Conservation (phyloP, 2,888 invertebrate species). For the Conus canariensis region DNA sequence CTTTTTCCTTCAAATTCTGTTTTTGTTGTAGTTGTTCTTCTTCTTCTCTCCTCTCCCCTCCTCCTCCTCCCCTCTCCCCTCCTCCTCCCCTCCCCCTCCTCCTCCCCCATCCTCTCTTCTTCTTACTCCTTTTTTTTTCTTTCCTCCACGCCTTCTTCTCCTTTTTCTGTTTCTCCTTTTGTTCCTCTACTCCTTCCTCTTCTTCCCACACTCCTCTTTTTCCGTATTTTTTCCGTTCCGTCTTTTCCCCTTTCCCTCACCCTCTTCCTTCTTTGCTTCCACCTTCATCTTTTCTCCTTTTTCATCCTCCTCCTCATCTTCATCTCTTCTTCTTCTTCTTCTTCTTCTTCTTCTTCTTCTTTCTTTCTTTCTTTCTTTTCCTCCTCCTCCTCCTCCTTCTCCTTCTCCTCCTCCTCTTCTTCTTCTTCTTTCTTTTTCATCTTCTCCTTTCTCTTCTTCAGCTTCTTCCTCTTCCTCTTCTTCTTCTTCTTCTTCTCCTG, state of each 20-base stretch:
- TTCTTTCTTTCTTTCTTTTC: not conserved
- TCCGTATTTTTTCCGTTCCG: not conserved
- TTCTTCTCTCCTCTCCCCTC: not conserved
- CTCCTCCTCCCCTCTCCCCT: not conserved
- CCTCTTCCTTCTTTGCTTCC: not conserved
- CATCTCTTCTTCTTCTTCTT: not conserved
- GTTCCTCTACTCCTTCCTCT: not conserved
- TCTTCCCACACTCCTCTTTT: not conserved
- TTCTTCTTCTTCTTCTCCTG: too few relatives aligned
- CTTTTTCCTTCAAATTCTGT: too few relatives aligned
- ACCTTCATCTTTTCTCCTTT: too few relatives aligned
- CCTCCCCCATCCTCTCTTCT: not conserved
- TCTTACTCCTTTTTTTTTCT: too few relatives aligned
- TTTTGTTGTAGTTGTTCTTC: not conserved
- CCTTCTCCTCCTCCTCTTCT: not conserved
- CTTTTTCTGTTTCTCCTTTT: too few relatives aligned
- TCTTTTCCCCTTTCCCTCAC: not conserved
- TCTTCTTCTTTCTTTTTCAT: too few relatives aligned
- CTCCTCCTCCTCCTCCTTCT: not conserved
- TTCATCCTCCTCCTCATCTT: too few relatives aligned
- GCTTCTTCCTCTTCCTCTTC: too few relatives aligned
- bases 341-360: not conserved
- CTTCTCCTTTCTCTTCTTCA: too few relatives aligned
- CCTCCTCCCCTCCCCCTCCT: not conserved
- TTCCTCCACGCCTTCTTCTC: too few relatives aligned